Evolutionary conservation across 1,140 invertebrate species (phyloP), one percentile per base, ranked within the genome.

Genomic region (Contarinia nasturtii): DNA sequence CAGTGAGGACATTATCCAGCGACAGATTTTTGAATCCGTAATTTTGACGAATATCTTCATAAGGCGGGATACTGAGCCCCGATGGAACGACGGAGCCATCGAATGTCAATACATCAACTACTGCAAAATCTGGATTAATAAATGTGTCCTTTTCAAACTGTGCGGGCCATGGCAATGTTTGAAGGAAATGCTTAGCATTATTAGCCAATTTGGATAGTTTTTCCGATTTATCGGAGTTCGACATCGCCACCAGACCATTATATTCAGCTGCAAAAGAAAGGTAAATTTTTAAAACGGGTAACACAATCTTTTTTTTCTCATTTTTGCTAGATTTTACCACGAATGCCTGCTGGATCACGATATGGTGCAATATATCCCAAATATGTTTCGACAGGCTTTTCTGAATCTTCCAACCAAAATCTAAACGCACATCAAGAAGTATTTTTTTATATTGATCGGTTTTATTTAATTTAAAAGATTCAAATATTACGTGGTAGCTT

Each of bases 11-110:
- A 68, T 96, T 97, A 5, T 86, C 86, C 2, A 97, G 67, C 0
- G 88, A 92, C 0, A 97, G 92, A 61, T 97, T 97, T 59, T 97
- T 97, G 59, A 96, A 97, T 5, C 93, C 93, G 67, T 93, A 87
- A 47, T 74, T 76, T 61, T 96, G 89, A 22, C 88, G 76, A 48
- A 97, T 95, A 54, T 93, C 87, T 64, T 95, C 89, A 72, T 97
- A 97, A 65, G 96, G 96, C 18, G 92, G 92, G 67, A 97, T 96
- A 62, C 95, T 96, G 48, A 96, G 96, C 36, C 91, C 93, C 48
- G 86, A 80, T 1, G 92, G 92, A 50, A 96, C 87, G 17, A 85
- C 88, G 56, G 86, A 89, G 12, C 86, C 81, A 2, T 84, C 76
- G 67, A 93, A 96, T 0, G 87, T 82, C 1, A 96, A 63, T 3